Evolutionary conservation across 1,140 invertebrate genomes (phyloP).

Genomic region (roundworm (Caenorhabditis elegans)): DNA sequence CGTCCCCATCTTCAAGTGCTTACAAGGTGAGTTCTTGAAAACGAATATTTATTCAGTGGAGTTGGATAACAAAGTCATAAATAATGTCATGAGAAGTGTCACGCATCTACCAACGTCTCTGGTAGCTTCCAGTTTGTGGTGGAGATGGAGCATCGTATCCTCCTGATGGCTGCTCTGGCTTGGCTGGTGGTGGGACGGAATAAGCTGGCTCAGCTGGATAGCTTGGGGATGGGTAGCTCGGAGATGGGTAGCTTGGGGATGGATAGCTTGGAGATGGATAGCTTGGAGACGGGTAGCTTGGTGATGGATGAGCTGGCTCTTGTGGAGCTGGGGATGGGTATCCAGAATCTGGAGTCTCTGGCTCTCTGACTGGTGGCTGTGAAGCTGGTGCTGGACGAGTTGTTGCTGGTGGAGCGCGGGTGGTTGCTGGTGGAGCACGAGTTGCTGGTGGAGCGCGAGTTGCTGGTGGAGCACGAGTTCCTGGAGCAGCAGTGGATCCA

Average conservation of each 20-base stretch:
- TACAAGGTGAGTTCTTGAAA: conserved; percentile 42
- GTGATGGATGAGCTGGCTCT: not conserved
- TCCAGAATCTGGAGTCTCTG: not conserved
- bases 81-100: not conserved
- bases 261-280: not conserved
- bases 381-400: not conserved
- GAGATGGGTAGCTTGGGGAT: not conserved
- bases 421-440: not conserved
- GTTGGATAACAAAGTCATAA: conserved; percentile 14
- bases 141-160: conserved; percentile 26
- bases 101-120: not conserved
- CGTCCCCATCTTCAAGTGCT: conserved; percentile 45
- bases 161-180: not conserved
- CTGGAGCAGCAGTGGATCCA: not conserved
- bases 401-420: not conserved
- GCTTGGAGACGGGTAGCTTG: not conserved
- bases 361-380: not conserved
- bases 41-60: conserved; percentile 13
- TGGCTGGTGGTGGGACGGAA: not conserved
- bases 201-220: conserved; percentile 28
- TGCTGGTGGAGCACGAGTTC: conserved; percentile 9
- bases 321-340: not conserved
- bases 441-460: conserved; percentile 2
- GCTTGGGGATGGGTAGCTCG: not conserved
- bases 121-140: conserved; percentile 19